phyloP scores from a whole-genome alignment of 2,888 invertebrate species.

The Carcina quercana region DNA sequence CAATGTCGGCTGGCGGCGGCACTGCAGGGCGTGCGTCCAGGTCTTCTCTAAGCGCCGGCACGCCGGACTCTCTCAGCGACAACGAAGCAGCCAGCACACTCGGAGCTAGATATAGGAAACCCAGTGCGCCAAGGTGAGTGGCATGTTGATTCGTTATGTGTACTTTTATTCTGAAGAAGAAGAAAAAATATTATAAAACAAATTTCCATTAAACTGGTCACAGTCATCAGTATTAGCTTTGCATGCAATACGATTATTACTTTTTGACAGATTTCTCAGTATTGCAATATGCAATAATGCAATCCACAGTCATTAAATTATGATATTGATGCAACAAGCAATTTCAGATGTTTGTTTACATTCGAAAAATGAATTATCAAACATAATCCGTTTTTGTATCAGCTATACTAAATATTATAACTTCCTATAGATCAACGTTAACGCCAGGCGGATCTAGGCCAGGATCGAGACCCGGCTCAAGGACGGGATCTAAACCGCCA shows the following conservation, averaged over 20 bases:
- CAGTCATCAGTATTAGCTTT: no score
- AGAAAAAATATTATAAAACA: no score
- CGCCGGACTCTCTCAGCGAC: conserved; percentile 91
- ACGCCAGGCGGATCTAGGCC: conserved; percentile 90
- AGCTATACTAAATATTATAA: not conserved
- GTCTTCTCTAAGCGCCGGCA: conserved; percentile 88
- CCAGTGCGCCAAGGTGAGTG: conserved; percentile 70
- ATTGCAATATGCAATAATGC: no score
- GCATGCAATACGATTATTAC: no score
- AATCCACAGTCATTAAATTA: no score
- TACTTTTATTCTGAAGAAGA: no score
- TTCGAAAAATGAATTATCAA: conserved; percentile 6
- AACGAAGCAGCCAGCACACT: conserved; percentile 87
- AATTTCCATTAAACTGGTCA: no score
- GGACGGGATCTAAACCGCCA: conserved; percentile 92
- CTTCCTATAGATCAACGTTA: conserved; percentile 72
- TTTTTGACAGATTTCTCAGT: no score
- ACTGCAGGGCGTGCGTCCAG: conserved; percentile 78
- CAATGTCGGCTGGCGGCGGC: conserved; percentile 80
- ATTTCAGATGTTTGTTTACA: no score
- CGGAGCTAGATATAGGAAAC: conserved; percentile 79
- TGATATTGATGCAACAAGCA: no score
- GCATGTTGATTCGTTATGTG: no score
- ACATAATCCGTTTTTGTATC: no score
- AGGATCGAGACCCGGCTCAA: conserved; percentile 87